Conservation (phyloP, 2,888 invertebrate genomes). For the Netelia virgata region DNA sequence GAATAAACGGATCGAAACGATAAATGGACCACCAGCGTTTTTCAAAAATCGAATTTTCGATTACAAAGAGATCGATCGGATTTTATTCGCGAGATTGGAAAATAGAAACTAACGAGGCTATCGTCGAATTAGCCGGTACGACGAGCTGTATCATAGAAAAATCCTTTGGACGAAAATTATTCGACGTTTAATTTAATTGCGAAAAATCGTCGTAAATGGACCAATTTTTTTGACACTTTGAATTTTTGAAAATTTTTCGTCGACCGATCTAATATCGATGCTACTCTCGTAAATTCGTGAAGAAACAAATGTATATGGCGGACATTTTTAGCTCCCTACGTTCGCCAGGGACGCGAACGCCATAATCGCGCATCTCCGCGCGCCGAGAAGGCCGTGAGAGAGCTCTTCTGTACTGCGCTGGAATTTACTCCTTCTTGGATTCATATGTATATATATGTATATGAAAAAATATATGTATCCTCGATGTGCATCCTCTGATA, state of each 20-base stretch:
- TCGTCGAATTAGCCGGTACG: too few species aligned
- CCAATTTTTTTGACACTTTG: too few species aligned
- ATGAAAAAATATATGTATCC: conserved; percentile 2
- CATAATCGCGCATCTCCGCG: conserved; percentile 66
- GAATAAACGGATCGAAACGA: too few species aligned
- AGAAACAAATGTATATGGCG: background rate
- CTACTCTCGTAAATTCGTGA: background rate
- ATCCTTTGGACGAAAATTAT: too few species aligned
- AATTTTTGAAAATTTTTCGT: background rate
- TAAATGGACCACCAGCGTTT: too few species aligned
- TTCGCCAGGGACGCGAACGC: conserved; percentile 59
- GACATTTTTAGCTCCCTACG: background rate
- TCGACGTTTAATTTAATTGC: too few species aligned
- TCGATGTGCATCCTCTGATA: conserved; percentile 60
- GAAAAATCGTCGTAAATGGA: too few species aligned
- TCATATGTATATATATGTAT: conserved; percentile 10
- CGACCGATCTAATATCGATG: background rate
- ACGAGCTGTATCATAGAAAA: too few species aligned
- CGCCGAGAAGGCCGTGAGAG: conserved; percentile 69
- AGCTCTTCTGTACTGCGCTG: conserved; percentile 54
- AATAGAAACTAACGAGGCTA: too few species aligned
- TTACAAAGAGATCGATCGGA: too few species aligned
- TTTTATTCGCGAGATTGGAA: too few species aligned
- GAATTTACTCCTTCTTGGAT: conserved; percentile 45
- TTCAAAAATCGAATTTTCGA: too few species aligned